These are phyloP conservation scores for Hirtodrosophila duncani DNA, from an alignment of 2,888 invertebrate species.

Conservation along the genomic window DNA sequence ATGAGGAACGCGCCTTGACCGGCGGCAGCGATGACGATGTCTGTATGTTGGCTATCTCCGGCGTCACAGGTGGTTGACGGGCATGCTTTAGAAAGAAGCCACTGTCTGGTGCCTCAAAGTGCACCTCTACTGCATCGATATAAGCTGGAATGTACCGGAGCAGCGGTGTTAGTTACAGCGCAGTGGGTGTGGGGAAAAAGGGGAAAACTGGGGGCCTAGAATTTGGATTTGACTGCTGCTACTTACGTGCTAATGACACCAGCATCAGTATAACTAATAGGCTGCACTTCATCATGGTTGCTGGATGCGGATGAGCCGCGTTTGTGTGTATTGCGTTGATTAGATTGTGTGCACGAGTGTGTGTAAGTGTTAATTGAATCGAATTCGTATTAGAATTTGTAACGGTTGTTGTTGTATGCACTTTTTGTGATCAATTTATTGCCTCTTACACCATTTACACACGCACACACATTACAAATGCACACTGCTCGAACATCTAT, in stretches of 20 bases:
- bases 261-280: conserved; percentile 45
- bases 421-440: too few species aligned
- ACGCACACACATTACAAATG: too few species aligned
- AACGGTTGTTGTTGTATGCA: too few species aligned
- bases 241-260: conserved; percentile 62
- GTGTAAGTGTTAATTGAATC: conserved; percentile 13
- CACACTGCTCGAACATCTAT: too few species aligned
- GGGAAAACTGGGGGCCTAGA: neutral
- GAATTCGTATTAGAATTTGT: too few species aligned
- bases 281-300: conserved; percentile 52
- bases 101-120: conserved; percentile 94
- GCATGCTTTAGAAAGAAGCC: conserved; percentile 93
- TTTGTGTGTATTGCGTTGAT: too few species aligned
- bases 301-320: too few species aligned
- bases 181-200: neutral
- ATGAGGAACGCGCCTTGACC: conserved; percentile 46
- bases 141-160: conserved; percentile 81
- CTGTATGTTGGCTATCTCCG: conserved; percentile 71
- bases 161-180: neutral
- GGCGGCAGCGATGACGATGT: conserved; percentile 63
- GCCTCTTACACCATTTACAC: too few species aligned
- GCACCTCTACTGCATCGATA: conserved; percentile 88
- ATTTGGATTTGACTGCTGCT: neutral
- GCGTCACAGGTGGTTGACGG: conserved; percentile 82
- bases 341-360: too few species aligned